phyloP scores from a whole-genome alignment of 2,888 invertebrate genomes.

The Allophyes oxyacanthae region DNA sequence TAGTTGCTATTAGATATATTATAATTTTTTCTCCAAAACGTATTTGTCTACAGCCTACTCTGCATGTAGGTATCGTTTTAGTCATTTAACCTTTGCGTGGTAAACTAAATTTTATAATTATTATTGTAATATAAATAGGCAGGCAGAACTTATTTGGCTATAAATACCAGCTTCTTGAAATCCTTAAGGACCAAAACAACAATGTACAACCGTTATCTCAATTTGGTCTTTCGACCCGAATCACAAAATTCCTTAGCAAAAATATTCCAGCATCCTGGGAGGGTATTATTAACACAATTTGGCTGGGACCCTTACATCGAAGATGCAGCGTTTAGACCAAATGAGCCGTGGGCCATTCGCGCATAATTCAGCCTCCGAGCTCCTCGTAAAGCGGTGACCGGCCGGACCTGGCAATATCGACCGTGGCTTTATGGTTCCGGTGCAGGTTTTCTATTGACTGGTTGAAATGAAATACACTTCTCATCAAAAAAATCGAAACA shows the following conservation, averaged over 20 bases:
- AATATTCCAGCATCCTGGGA: constrained; percentile 24
- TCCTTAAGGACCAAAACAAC: constrained; percentile 2
- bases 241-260: constrained; percentile 20
- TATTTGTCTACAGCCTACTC: constrained; percentile 17
- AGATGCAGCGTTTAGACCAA: constrained; percentile 80
- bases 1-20: constrained; percentile 19
- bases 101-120: constrained; percentile 18
- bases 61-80: constrained; percentile 28
- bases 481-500: too few relatives aligned
- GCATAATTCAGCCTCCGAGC: constrained; percentile 77
- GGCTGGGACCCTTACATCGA: constrained; percentile 72
- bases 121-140: too few relatives aligned
- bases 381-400: constrained; percentile 42
- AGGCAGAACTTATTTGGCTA: background rate
- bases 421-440: constrained; percentile 69
- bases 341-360: constrained; percentile 84
- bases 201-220: constrained; percentile 9
- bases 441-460: constrained; percentile 48
- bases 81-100: constrained; percentile 30
- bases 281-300: constrained; percentile 75
- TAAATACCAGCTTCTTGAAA: constrained; percentile 2
- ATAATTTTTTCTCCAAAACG: background rate
- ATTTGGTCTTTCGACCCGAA: constrained; percentile 16
- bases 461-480: constrained; percentile 36
- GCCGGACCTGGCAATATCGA: constrained; percentile 66